Conservation (phyloP, 2,888 invertebrate genomes). For the Steinernema carpocapsae region DNA sequence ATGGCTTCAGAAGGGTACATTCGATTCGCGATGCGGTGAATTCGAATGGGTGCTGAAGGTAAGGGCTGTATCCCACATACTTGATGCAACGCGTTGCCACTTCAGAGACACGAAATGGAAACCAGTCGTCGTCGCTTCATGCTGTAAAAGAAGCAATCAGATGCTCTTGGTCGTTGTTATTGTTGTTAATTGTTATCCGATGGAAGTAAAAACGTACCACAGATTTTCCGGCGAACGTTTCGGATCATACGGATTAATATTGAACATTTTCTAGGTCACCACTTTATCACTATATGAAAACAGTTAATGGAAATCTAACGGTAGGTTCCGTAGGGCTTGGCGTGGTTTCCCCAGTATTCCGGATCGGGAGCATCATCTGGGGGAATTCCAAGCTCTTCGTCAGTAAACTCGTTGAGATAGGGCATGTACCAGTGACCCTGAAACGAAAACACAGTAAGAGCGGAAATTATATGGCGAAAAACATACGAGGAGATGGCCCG, state of each 20-base stretch:
- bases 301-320: slow-evolving; percentile 49
- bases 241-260: too few species aligned
- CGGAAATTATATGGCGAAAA: neutral
- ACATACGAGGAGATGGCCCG: slow-evolving; percentile 38
- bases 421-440: slow-evolving; percentile 68
- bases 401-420: slow-evolving; percentile 64
- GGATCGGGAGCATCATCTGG: slow-evolving; percentile 65
- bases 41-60: slow-evolving; percentile 86
- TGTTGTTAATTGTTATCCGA: slow-evolving; percentile 35
- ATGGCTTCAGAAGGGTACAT: slow-evolving; percentile 93
- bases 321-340: slow-evolving; percentile 57
- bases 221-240: slow-evolving; percentile 12
- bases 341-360: slow-evolving; percentile 68
- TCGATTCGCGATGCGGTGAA: slow-evolving; percentile 94
- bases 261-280: neutral
- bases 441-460: slow-evolving; percentile 36
- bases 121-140: slow-evolving; percentile 89
- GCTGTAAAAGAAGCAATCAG: slow-evolving; percentile 74
- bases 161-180: neutral
- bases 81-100: slow-evolving; percentile 71
- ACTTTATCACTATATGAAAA: neutral
- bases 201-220: slow-evolving; percentile 25
- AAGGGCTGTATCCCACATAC: neutral
- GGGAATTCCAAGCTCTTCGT: slow-evolving; percentile 68
- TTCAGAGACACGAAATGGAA: slow-evolving; percentile 90